Conservation (phyloP, 2,797 vertebrate genomes). For the Hafferia zeledoni region DNA sequence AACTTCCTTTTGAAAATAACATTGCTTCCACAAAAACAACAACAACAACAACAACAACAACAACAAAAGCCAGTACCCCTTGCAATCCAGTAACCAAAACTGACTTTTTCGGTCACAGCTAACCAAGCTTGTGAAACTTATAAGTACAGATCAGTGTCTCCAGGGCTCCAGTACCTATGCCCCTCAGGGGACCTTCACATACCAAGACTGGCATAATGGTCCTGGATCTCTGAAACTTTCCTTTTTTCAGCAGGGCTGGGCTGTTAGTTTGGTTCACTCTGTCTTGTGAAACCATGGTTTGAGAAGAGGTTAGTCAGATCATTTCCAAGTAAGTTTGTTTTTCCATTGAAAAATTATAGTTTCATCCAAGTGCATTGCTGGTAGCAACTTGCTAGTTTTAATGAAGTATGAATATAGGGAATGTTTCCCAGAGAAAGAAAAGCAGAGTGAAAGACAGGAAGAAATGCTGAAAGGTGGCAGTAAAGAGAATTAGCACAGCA, state of each 20-base stretch:
- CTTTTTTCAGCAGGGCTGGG: fast-evolving
- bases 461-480: neutral
- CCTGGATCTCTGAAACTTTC: neutral
- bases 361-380: neutral
- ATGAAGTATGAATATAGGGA: neutral
- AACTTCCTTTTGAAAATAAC: neutral
- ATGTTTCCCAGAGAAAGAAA: neutral
- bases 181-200: neutral
- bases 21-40: fast-evolving
- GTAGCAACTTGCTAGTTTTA: neutral
- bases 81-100: neutral
- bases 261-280: neutral
- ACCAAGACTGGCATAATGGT: neutral
- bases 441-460: neutral
- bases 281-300: neutral
- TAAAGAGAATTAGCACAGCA: neutral
- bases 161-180: neutral
- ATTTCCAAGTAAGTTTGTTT: neutral
- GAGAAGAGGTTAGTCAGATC: neutral
- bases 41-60: too few relatives aligned
- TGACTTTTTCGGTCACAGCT: neutral
- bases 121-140: fast-evolving
- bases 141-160: neutral
- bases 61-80: neutral
- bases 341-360: neutral